These are phyloP conservation scores for Ctenoplectra terminalis DNA, from an alignment of 1,140 invertebrate genomes.

Conservation along the genomic window DNA sequence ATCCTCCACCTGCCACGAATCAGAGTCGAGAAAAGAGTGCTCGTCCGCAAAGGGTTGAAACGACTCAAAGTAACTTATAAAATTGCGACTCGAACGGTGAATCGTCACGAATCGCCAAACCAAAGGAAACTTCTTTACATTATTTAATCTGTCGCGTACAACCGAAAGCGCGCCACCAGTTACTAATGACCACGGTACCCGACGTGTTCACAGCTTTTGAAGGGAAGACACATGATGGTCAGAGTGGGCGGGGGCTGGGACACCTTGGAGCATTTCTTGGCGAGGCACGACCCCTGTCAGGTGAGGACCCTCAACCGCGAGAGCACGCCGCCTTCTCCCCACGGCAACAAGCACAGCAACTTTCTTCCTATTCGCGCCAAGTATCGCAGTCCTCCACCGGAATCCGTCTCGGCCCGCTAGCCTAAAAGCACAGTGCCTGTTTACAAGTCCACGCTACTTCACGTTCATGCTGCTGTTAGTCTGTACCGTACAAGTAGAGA, in stretches of 20 bases:
- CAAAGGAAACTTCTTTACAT: background rate
- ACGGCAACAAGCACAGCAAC: constrained; percentile 79
- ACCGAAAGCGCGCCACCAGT: background rate
- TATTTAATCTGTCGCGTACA: background rate
- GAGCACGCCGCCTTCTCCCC: constrained; percentile 76
- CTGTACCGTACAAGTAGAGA: constrained; percentile 16
- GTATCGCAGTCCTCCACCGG: constrained; percentile 87
- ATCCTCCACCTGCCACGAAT: too few relatives aligned
- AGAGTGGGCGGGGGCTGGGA: constrained; percentile 96
- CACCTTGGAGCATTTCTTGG: constrained; percentile 95
- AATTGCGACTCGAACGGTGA: too few relatives aligned
- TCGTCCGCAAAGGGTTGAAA: too few relatives aligned
- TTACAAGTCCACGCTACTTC: constrained; percentile 44
- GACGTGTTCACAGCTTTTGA: constrained; percentile 87
- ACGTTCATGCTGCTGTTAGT: constrained; percentile 41
- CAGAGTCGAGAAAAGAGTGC: too few relatives aligned
- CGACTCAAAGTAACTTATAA: too few relatives aligned
- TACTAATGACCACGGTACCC: constrained; percentile 40
- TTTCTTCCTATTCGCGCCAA: constrained; percentile 89
- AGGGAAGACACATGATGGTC: constrained; percentile 96
- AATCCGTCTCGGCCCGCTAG: constrained; percentile 74
- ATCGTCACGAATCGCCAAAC: background rate
- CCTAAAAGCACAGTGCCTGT: constrained; percentile 70
- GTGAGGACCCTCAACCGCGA: constrained; percentile 86
- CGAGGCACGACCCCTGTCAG: constrained; percentile 95